These are phyloP conservation scores for Lycorma delicatula DNA, from an alignment of 1,140 invertebrate genomes.

Conservation along the genomic window DNA sequence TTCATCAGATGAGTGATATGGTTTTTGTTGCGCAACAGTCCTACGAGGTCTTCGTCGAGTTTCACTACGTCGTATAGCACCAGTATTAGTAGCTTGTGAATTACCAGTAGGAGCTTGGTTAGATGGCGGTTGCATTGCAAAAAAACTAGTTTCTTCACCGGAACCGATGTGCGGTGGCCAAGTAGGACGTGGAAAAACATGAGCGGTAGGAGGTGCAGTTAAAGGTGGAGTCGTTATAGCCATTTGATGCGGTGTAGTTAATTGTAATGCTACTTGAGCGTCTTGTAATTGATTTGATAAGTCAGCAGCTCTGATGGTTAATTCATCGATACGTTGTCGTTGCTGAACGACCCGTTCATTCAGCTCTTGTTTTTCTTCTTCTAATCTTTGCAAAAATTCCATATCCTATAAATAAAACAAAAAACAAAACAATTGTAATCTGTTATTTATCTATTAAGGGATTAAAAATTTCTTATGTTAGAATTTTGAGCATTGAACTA, in stretches of 20 bases:
- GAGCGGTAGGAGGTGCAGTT: not conserved
- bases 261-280: not conserved
- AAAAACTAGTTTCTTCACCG: not conserved
- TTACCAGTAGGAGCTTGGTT: not conserved
- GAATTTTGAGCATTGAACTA: too few species aligned
- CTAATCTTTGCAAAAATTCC: not conserved
- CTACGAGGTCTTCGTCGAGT: not conserved
- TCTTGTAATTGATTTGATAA: slow-evolving; percentile 11
- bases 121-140: not conserved
- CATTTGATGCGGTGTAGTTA: not conserved
- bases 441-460: too few species aligned
- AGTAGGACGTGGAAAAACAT: not conserved
- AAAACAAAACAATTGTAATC: too few species aligned
- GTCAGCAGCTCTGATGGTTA: slow-evolving; percentile 10
- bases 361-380: slow-evolving; percentile 13
- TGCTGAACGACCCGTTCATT: slow-evolving; percentile 9
- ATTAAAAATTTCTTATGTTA: too few species aligned
- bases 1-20: not conserved
- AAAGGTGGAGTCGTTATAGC: not conserved
- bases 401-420: too few species aligned
- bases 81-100: not conserved
- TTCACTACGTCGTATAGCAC: not conserved
- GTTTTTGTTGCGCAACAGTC: not conserved
- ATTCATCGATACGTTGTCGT: slow-evolving; percentile 13
- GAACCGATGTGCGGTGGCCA: not conserved